Base-by-base conservation (phyloP, 2,797 vertebrate genomes). In the Crax fasciolata region DNA sequence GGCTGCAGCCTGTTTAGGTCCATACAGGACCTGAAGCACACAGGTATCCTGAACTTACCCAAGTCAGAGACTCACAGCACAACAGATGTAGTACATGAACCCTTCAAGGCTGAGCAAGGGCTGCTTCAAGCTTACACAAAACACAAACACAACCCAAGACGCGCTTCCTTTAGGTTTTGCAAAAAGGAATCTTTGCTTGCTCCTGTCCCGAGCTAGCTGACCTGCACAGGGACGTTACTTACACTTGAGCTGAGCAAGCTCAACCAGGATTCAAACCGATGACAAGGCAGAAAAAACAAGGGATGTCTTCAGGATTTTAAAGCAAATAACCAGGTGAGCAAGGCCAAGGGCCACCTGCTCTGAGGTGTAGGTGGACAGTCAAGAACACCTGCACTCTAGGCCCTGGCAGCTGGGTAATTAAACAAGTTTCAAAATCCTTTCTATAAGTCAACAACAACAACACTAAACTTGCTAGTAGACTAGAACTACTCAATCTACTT, bases 21-120 rank as follows among this genome's bases (percentile, higher is more conserved):
- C 19, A 19, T 2, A 21, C 7, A 58, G 55, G 23, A 59, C 6
- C 28, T 21, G 14, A 75, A 84, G 52, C 15, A 49, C 54, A 13
- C 5, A 38, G 48, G 51, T 15, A 43, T 59, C 39, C 51, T 24
- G 30, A 49, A n/a, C 10, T 75, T 17, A 16, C 35, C 8, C 41
- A 30, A 39, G n/a, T 9, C 65, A 87, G 43, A 61, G 23, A 8
- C 57, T 38, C 43, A 25, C 1, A 39, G 30, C 28, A 49, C 25
- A 72, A 15, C 8, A 61, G 57, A 32, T 10, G 54, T 0, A 27
- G 13, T 3, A 0, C 5, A 5, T 2, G 11, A 30, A 73, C 46
- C 35, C 58, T 57, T 55, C 6, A 27, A 21, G 19, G 44, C 13
- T 62, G 11, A 41, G 10, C 9, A 54, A 24, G 2, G 2, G 65